These are phyloP conservation scores for Campylomormyrus tamandua DNA, from an alignment of 2,113 vertebrate genomes.

Conservation along the genomic window DNA sequence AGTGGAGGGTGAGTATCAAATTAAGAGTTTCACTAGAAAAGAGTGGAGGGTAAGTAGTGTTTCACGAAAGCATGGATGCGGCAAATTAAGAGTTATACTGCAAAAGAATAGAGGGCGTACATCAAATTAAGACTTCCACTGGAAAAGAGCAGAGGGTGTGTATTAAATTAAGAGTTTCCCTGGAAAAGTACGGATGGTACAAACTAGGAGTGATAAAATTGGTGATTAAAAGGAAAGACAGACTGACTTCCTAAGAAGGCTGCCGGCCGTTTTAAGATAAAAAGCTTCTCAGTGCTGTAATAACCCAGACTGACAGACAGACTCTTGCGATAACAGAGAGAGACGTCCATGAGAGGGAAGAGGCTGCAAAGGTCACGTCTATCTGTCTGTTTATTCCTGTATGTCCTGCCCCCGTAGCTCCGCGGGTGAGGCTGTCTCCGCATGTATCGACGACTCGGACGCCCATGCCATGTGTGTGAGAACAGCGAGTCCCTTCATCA, in stretches of 20 bases:
- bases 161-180: neutral
- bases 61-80: neutral
- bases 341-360: neutral
- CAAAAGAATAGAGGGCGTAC: neutral
- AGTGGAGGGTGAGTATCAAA: neutral
- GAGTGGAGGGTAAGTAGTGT: neutral
- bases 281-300: slow-evolving; percentile 21
- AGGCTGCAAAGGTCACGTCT: neutral
- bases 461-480: neutral
- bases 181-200: neutral
- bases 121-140: neutral
- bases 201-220: neutral
- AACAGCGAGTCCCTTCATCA: neutral
- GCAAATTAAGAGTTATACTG: neutral
- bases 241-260: slow-evolving; percentile 11
- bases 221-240: neutral
- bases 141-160: neutral
- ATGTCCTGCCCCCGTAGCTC: neutral
- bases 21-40: neutral
- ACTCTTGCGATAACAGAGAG: neutral
- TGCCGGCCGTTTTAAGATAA: slow-evolving; percentile 41
- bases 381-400: neutral
- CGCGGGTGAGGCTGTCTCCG: neutral
- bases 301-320: neutral
- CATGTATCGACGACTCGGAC: neutral